Base-by-base conservation (phyloP, 2,888 invertebrate genomes). In the Caenorhabditis sp. region DNA sequence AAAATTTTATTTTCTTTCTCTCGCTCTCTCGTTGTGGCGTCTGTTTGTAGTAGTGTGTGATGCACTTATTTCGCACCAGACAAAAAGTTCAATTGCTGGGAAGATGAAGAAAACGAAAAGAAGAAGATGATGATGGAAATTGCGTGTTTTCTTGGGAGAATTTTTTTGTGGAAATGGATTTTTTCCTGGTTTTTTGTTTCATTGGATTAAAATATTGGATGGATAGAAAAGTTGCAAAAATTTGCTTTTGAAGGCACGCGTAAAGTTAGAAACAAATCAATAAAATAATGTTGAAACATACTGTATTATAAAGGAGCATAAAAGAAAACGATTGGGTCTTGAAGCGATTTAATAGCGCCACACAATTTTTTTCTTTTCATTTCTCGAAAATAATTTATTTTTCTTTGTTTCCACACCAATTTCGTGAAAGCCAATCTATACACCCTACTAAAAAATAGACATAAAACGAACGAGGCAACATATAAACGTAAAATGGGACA, bases 1-100 rank as follows among this genome's bases (percentile, higher is more conserved):
- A 70, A 74, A 74, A 43, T 67, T 53, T 26, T 36, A 17, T 8
- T 12, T 17, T 38, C 17, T 67, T 43, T 59, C 59, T 59, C 36
- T 54, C 60, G 25, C 23, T 50, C 38, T 38, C 38, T 63, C 49
- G 53, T 17, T 56, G 56, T 56, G 8, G 56, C 25, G 17, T 14
- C 14, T 26, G n/a, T 53, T 53, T 23, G n/a, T 7, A 52, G 52
- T 43, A 43, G 43, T 17, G 43, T n/a, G n/a, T 43, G 17, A 43
- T 43, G 43, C 43, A 43, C 43, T 43, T 43, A 17, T 43, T 43
- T 43, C 43, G 43, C 43, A 43, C 43, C 43, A 43, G 17, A 43
- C 43, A 43, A 43, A 43, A 43, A 43, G 43, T 43, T 43, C 43
- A 43, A 43, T 43, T 43, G 43, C 43, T 43, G 43, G 52, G 52